These are phyloP conservation scores for Trachurus trachurus DNA, from an alignment of 2,797 vertebrate genomes.

Conservation along the genomic window DNA sequence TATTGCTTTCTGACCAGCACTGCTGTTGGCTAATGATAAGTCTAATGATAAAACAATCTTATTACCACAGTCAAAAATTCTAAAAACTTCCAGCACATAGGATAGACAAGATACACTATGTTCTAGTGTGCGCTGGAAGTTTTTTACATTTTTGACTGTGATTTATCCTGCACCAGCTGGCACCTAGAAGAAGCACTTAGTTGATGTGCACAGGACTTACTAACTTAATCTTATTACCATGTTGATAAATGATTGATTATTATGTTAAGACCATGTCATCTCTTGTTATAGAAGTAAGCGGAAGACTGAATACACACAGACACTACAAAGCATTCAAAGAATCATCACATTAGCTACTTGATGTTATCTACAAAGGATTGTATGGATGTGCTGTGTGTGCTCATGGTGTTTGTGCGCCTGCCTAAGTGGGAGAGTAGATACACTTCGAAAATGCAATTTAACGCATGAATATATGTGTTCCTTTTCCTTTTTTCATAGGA, in stretches of 20 bases:
- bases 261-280: constrained; percentile 23
- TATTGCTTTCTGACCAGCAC: neutral
- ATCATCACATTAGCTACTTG: constrained; percentile 38
- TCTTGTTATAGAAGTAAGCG: constrained; percentile 55
- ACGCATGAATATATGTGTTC: constrained; percentile 57
- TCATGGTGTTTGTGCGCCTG: constrained; percentile 29
- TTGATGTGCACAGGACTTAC: no score
- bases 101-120: no score
- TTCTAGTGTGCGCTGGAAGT: no score
- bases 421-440: constrained; percentile 36
- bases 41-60: constrained; percentile 40
- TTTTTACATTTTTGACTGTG: no score
- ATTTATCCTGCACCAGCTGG: no score
- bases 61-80: no score
- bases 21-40: constrained; percentile 20
- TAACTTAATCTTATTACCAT: neutral
- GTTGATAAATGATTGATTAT: constrained; percentile 36
- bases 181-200: no score
- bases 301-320: constrained; percentile 40
- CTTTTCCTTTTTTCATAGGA: constrained; percentile 28
- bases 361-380: constrained; percentile 35
- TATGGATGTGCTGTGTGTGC: constrained; percentile 28
- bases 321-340: constrained; percentile 46
- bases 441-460: constrained; percentile 44
- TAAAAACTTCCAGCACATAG: no score